phyloP scores from a whole-genome alignment of 92 coral and sea anemone species.

The Porites evermanni region DNA sequence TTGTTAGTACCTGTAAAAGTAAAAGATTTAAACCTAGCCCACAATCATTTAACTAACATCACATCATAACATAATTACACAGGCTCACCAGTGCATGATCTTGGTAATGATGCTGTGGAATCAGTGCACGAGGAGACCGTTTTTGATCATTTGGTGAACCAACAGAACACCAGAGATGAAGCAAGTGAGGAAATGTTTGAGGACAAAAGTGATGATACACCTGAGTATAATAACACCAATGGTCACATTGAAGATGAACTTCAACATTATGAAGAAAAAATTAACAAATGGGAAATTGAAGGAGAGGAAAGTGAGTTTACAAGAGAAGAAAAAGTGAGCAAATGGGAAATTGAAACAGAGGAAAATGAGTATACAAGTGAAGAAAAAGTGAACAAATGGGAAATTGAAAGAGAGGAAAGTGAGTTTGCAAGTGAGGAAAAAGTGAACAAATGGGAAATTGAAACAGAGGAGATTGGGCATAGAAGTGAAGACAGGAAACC shows the following conservation, averaged over 20 bases:
- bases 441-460: slow-evolving; percentile 23
- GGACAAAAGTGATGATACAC: background rate
- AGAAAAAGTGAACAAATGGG: slow-evolving; percentile 33
- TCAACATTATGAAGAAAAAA: slow-evolving; percentile 31
- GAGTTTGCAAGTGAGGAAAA: background rate
- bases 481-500: background rate
- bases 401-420: background rate
- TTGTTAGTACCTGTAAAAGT: too few species aligned
- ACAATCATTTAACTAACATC: background rate
- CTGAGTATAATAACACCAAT: background rate
- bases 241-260: background rate
- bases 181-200: background rate
- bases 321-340: slow-evolving; percentile 15
- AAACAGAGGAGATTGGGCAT: background rate
- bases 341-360: slow-evolving; percentile 10
- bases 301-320: background rate
- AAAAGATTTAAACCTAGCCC: too few species aligned
- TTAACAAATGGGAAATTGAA: slow-evolving; percentile 17
- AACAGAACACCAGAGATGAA: background rate
- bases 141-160: slow-evolving; percentile 28
- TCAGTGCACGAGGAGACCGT: slow-evolving; percentile 37
- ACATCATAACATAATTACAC: slow-evolving; percentile 2
- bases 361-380: background rate
- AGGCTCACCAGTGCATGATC: slow-evolving; percentile 40
- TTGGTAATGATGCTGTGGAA: slow-evolving; percentile 14